These are phyloP conservation scores for Alosa sapidissima DNA, from an alignment of 2,797 vertebrate species.

Conservation along the genomic window DNA sequence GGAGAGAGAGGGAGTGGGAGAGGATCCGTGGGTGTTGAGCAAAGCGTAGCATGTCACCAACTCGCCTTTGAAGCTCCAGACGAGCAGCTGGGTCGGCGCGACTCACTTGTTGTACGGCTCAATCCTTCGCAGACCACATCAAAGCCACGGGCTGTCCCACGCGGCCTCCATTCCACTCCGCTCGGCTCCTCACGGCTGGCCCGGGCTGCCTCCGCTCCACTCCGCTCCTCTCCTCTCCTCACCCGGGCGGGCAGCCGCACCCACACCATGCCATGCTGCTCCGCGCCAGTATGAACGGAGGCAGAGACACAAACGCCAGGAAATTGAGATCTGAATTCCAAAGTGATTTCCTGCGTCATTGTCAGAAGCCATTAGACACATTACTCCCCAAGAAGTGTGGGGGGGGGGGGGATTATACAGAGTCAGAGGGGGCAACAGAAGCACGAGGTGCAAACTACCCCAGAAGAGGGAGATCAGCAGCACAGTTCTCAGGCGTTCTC, in stretches of 20 bases:
- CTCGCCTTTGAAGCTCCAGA: constrained; percentile 31
- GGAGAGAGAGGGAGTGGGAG: not conserved
- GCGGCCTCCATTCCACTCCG: not conserved
- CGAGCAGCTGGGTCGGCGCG: not conserved
- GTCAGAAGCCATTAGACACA: constrained; percentile 37
- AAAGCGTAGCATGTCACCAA: constrained; percentile 6
- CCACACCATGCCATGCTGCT: constrained; percentile 18
- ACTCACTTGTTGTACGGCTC: not conserved
- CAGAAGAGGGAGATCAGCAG: not conserved
- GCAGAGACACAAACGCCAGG: constrained; percentile 31
- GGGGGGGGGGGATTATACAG: constrained; percentile 14
- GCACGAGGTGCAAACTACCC: not conserved
- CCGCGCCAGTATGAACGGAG: constrained; percentile 28
- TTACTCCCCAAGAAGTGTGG: not conserved
- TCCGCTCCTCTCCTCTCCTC: not conserved
- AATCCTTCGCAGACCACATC: constrained; percentile 19
- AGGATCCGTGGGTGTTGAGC: not conserved
- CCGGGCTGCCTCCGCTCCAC: too few relatives aligned
- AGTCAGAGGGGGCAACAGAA: not conserved
- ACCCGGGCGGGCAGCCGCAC: not conserved
- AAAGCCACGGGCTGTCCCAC: constrained; percentile 38
- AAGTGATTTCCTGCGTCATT: constrained; percentile 36
- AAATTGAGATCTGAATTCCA: constrained; percentile 44
- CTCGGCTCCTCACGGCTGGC: too few relatives aligned
- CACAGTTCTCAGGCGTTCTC: not conserved